These are phyloP conservation scores for Rousettus madagascariensis DNA, from an alignment of 2,797 vertebrate species.

Conservation along the genomic window DNA sequence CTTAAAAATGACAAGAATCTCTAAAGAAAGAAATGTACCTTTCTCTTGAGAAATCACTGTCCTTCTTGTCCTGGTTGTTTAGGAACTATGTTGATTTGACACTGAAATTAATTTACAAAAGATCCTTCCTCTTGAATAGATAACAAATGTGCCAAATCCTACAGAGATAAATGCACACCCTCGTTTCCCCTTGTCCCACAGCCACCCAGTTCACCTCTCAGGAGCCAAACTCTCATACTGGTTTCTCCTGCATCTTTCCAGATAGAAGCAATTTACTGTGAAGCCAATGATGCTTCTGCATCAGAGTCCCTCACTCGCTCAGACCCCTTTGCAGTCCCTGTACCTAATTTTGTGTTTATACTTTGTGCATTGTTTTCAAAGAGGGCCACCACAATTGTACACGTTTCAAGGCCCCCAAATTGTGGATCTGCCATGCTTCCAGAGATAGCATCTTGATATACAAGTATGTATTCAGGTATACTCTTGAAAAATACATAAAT, in stretches of 20 bases:
- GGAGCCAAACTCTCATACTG: neutral
- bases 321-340: neutral
- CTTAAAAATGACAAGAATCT: neutral
- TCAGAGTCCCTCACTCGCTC: neutral
- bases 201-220: neutral
- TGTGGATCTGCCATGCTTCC: neutral
- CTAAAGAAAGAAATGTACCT: neutral
- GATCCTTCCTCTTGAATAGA: no score
- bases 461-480: neutral
- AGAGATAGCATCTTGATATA: neutral
- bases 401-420: neutral
- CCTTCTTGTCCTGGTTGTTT: neutral
- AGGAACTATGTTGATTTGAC: neutral
- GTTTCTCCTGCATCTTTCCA: neutral
- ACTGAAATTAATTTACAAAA: neutral
- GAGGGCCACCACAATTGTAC: neutral
- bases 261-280: neutral
- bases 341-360: neutral
- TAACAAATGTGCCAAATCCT: neutral
- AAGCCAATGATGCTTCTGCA: neutral
- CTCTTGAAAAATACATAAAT: neutral
- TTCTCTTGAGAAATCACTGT: neutral
- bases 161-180: neutral
- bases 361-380: neutral
- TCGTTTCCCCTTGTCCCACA: neutral